These are phyloP conservation scores for Drosophila diplacantha DNA, from an alignment of 2,888 invertebrate genomes.

Conservation along the genomic window DNA sequence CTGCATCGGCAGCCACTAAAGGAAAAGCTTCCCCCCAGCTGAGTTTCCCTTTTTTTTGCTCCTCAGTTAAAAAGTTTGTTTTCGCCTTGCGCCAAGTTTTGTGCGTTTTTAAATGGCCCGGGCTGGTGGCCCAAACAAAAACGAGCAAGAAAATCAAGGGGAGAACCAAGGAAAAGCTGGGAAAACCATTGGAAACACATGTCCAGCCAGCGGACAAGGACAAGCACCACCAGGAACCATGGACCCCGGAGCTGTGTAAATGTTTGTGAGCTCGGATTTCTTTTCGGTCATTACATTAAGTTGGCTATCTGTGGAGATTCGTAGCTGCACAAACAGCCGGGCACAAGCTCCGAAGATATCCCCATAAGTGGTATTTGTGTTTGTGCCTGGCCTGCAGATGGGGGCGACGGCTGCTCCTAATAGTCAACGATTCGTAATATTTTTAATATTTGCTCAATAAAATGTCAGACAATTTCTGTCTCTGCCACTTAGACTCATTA, in stretches of 20 bases:
- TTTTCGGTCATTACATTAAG: conserved; percentile 65
- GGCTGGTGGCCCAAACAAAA: conserved; percentile 57
- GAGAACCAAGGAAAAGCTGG: conserved; percentile 13
- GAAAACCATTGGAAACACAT: conserved; percentile 70
- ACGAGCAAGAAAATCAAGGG: conserved; percentile 10
- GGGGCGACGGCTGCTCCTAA: conserved; percentile 63
- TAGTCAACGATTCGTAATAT: conserved; percentile 71
- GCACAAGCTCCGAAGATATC: conserved; percentile 51
- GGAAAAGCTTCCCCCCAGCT: conserved; percentile 35
- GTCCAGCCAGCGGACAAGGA: conserved; percentile 51
- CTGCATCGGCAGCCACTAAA: conserved; percentile 35
- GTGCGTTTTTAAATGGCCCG: conserved; percentile 66
- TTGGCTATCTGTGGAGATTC: conserved; percentile 52
- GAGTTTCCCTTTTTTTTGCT: conserved; percentile 34
- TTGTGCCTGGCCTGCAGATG: conserved; percentile 28
- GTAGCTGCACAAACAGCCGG: conserved; percentile 23
- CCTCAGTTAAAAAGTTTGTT: conserved; percentile 46
- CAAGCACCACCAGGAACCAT: conserved; percentile 17
- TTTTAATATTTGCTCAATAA: conserved; percentile 73
- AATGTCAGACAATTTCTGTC: conserved; percentile 66
- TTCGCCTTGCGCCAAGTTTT: conserved; percentile 51
- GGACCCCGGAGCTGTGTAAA: conserved; percentile 44
- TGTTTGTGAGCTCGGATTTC: conserved; percentile 59
- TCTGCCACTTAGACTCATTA: conserved; percentile 67
- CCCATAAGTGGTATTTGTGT: conserved; percentile 58